Conservation (phyloP, 2,797 vertebrate species). For the Loris lydekkerianus region DNA sequence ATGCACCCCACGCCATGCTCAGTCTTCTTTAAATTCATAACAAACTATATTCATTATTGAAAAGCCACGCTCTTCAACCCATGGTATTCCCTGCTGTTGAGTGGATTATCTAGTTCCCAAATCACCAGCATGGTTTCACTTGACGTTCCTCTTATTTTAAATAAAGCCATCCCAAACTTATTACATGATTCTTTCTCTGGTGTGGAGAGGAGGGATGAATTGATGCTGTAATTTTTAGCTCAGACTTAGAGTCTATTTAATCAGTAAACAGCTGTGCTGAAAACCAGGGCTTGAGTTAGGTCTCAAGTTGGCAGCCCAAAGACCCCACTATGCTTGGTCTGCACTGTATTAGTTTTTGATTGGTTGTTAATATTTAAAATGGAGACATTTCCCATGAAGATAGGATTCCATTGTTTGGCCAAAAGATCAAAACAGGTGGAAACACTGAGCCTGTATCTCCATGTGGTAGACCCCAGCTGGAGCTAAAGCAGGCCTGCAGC, state of each 20-base stretch:
- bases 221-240: neutral
- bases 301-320: neutral
- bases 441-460: neutral
- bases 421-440: neutral
- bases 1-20: fast-evolving
- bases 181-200: neutral
- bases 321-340: neutral
- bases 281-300: neutral
- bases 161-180: neutral
- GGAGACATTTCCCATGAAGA: neutral
- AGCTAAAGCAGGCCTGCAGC: neutral
- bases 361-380: neutral
- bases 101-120: neutral
- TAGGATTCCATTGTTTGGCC: neutral
- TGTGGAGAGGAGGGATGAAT: neutral
- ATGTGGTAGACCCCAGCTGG: neutral
- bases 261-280: neutral
- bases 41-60: no score
- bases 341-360: neutral
- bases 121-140: neutral
- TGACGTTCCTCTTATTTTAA: neutral
- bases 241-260: neutral
- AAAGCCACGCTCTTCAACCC: neutral
- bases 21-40: no score
- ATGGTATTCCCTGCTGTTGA: neutral